Evolutionary conservation across 2,797 vertebrate species (phyloP).

Genomic region (Silurus lanzhouensis): DNA sequence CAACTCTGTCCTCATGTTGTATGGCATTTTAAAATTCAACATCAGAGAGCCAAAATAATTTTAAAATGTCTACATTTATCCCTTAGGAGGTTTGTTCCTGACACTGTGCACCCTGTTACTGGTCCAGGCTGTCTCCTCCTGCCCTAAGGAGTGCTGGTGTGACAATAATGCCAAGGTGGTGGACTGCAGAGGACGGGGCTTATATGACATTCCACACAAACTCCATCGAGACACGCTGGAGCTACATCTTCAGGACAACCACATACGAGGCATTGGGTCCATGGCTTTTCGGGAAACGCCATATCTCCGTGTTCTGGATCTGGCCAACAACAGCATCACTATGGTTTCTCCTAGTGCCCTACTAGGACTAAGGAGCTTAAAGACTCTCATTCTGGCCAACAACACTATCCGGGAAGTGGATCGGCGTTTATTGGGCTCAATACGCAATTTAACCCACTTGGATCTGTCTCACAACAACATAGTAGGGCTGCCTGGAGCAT

Average conservation of each 20-base stretch:
- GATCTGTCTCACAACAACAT: constrained; percentile 92
- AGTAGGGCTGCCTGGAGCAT: constrained; percentile 77
- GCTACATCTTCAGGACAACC: constrained; percentile 89
- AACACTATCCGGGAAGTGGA: constrained; percentile 88
- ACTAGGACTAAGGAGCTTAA: constrained; percentile 80
- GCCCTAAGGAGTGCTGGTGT: constrained; percentile 87
- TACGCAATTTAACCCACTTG: constrained; percentile 83
- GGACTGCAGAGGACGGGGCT: constrained; percentile 85
- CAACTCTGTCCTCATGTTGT: too few relatives aligned
- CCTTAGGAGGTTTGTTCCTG: constrained; percentile 75
- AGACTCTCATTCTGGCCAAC: constrained; percentile 84
- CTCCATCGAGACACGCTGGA: constrained; percentile 85
- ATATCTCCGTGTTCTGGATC: constrained; percentile 81
- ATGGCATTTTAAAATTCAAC: not conserved
- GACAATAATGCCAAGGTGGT: constrained; percentile 79
- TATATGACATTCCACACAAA: constrained; percentile 82
- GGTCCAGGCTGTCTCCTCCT: constrained; percentile 64
- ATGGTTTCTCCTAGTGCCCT: constrained; percentile 81
- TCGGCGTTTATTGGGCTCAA: constrained; percentile 81
- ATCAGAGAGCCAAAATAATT: not conserved
- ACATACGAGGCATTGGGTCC: constrained; percentile 82
- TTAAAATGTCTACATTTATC: constrained; percentile 41
- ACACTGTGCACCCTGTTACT: constrained; percentile 67
- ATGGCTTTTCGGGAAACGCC: constrained; percentile 83
- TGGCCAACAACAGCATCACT: constrained; percentile 92